Conservation (phyloP, 2,888 invertebrate species). For the Linnaemya vulpina region DNA sequence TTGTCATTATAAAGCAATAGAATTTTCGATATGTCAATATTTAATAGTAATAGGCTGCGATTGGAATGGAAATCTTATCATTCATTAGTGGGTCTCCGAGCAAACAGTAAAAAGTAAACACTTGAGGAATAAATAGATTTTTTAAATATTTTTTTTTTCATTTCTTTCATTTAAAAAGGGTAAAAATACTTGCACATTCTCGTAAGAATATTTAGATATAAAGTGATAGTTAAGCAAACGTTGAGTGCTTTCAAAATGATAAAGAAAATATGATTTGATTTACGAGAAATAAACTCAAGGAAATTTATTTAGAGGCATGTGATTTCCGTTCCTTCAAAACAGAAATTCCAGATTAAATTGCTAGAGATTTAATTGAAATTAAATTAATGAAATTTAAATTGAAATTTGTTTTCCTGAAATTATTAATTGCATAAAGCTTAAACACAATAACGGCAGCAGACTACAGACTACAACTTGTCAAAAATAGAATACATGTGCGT, state of each 20-base stretch:
- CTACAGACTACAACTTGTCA: too few species aligned
- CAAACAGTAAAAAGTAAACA: conserved; percentile 32
- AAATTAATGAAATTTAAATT: too few species aligned
- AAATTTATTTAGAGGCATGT: conserved; percentile 31
- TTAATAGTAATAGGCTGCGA: conserved; percentile 71
- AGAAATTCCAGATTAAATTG: too few species aligned
- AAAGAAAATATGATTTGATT: conserved; percentile 41
- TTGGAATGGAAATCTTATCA: conserved; percentile 72
- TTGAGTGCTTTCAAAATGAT: conserved; percentile 36
- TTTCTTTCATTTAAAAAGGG: conserved; percentile 11
- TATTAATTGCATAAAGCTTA: too few species aligned
- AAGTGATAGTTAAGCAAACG: conserved; percentile 46
- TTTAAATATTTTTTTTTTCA: not conserved
- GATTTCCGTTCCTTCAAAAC: not conserved
- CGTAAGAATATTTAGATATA: not conserved
- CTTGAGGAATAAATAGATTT: conserved; percentile 13
- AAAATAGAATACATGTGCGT: too few species aligned
- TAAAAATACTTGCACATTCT: conserved; percentile 28
- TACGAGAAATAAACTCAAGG: conserved; percentile 15
- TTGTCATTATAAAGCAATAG: conserved; percentile 75
- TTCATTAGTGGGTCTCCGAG: conserved; percentile 45
- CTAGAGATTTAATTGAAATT: too few species aligned
- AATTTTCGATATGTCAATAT: conserved; percentile 74
- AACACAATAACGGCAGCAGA: too few species aligned
- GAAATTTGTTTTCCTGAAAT: too few species aligned